These are phyloP conservation scores for Bufo bufo DNA, from an alignment of 2,113 vertebrate species.

Conservation along the genomic window DNA sequence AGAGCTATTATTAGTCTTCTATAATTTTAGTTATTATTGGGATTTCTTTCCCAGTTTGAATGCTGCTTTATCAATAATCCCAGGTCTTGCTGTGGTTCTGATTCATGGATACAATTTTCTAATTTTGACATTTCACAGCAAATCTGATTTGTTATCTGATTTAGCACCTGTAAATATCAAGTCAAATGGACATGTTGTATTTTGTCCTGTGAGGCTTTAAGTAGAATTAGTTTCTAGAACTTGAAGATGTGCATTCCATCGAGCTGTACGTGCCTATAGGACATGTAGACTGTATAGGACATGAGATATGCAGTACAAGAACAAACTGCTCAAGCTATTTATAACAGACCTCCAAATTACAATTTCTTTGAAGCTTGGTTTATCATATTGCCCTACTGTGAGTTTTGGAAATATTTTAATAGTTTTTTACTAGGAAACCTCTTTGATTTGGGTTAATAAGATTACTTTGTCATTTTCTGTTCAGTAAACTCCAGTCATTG, in stretches of 20 bases:
- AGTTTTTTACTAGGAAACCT: not conserved
- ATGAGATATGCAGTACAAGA: slow-evolving; percentile 9
- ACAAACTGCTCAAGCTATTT: not conserved
- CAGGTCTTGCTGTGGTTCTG: not conserved
- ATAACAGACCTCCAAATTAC: not conserved
- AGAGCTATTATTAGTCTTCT: too few relatives aligned
- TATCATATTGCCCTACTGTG: not conserved
- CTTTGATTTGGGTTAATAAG: too few relatives aligned
- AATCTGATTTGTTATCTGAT: not conserved
- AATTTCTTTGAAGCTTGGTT: not conserved
- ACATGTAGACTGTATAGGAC: slow-evolving; percentile 7
- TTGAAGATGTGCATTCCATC: not conserved
- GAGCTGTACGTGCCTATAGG: not conserved
- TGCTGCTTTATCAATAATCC: too few relatives aligned
- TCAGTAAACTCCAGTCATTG: too few relatives aligned
- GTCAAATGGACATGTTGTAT: not conserved
- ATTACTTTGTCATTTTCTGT: too few relatives aligned
- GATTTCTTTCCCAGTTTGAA: too few relatives aligned
- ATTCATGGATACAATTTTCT: not conserved
- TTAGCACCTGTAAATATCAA: slow-evolving; percentile 35
- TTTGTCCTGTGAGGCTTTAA: not conserved
- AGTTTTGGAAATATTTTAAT: not conserved
- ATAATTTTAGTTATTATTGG: too few relatives aligned
- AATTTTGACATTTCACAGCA: slow-evolving; percentile 1
- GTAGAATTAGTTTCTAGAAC: not conserved